Base-by-base conservation (phyloP, 1,140 invertebrate genomes). In the Idris sp. region DNA sequence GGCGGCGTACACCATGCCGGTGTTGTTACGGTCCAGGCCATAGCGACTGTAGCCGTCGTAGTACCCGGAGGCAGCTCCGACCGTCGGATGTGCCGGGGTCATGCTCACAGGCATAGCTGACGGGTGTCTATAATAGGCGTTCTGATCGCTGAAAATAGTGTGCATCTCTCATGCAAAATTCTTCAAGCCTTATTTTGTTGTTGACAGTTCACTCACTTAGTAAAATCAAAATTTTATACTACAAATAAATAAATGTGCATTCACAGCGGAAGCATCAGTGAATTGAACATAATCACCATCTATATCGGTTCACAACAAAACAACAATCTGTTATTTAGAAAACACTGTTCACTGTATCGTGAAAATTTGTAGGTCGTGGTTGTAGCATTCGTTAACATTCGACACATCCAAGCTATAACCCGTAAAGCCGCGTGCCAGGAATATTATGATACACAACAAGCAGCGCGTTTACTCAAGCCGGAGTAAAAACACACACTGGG, bases 71-170 rank as follows among this genome's bases (percentile, higher is more conserved):
- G 83, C 82, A 1, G 81, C 80, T 28, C 72, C 81, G 18, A 85
- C 85, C 25, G 78, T 81, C 6, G 84, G 80, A 26, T 84, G 84
- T 1, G 83, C 83, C n/a, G 85, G 77, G 0, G 81, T 81, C 86
- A 87, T 85, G 10, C 83, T 78, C 16, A 86, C 84, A n/a, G 87
- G 83, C 19, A 87, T 85, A 1, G 79, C 79, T 26, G 83, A 75
- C 13, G 87, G 83, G 73, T 90, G 89, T 51, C 90, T 83, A 72
- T 91, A 91, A 49, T 91, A 92, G 5, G 93, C 92, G 80, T 93
- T 95, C 84, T 96, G 94, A 86, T 96, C 94, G 59, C 93, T 92
- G 85, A 96, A 96, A 62, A 97, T 88, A 40, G 95, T 94, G 83
- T 96, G 95, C 95, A 97, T 97, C 26, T 33, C 31, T 31, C 9